phyloP scores from a whole-genome alignment of 1,140 invertebrate species.

The Diprion similis region DNA sequence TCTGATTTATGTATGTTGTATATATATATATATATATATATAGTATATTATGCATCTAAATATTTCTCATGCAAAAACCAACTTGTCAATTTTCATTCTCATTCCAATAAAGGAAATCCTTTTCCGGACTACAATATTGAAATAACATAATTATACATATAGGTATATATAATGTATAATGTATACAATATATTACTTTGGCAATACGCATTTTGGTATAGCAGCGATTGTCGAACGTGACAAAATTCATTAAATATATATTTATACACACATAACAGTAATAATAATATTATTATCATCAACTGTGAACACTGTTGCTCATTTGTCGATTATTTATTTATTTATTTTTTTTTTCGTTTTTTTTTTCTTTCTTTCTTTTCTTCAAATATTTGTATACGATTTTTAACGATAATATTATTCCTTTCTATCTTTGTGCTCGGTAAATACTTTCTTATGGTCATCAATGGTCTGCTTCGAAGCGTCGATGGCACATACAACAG shows the following conservation, averaged over 20 bases:
- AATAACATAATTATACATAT: neutral
- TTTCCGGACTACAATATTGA: neutral
- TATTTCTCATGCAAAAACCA: neutral
- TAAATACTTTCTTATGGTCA: constrained; percentile 8
- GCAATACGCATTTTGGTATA: neutral
- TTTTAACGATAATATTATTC: neutral
- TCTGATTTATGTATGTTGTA: neutral
- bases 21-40: too few relatives aligned
- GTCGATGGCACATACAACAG: neutral
- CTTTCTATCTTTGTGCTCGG: constrained; percentile 1
- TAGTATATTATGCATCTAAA: neutral
- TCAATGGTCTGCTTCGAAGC: neutral
- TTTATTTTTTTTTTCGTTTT: neutral
- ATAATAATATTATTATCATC: neutral
- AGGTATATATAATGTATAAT: too few relatives aligned
- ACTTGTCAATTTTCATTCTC: neutral
- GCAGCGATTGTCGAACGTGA: neutral
- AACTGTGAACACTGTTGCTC: too few relatives aligned
- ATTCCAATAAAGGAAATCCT: neutral
- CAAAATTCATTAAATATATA: neutral
- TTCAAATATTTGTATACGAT: neutral
- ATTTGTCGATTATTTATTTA: neutral
- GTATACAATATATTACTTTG: neutral
- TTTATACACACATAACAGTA: neutral
- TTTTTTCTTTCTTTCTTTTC: neutral